Percentiles rank a stretch among this genome's conserved stretches.
phyloP scores from a whole-genome alignment of 2,797 vertebrate genomes.

The Acanthis flammea region DNA sequence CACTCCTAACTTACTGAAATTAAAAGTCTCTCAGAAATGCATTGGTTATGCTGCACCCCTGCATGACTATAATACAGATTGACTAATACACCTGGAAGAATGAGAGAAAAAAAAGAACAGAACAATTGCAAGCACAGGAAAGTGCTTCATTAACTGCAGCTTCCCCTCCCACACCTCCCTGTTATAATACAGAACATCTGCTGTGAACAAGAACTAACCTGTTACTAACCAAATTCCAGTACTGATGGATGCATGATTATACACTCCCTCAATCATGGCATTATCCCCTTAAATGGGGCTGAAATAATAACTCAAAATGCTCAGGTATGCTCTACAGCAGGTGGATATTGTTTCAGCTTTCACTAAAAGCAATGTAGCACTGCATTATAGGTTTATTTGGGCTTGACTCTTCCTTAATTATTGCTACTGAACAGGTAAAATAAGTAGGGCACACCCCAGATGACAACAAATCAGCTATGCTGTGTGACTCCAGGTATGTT shows the following conservation, averaged over 20 bases:
- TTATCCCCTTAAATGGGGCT: conserved; percentile 6
- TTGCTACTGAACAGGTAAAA: neutral
- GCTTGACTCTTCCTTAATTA: neutral
- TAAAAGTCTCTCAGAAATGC: neutral
- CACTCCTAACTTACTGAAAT: neutral
- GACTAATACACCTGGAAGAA: neutral
- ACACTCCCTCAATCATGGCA: neutral
- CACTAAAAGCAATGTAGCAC: neutral
- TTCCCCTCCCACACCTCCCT: neutral
- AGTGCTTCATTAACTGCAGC: neutral
- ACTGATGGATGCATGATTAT: neutral
- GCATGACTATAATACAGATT: neutral
- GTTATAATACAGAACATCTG: neutral
- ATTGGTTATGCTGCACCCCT: neutral
- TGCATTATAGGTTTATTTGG: neutral
- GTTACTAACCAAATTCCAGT: neutral
- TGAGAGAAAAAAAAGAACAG: neutral
- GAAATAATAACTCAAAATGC: neutral
- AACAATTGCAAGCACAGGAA: neutral
- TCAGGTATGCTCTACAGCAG: neutral
- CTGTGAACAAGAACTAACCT: neutral
- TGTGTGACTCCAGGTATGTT: neutral
- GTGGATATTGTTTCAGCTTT: neutral
- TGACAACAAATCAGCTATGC: neutral
- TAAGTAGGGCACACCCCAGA: neutral